phyloP scores from a whole-genome alignment of 1,140 invertebrate genomes.

The Hesperophylax magnus region DNA sequence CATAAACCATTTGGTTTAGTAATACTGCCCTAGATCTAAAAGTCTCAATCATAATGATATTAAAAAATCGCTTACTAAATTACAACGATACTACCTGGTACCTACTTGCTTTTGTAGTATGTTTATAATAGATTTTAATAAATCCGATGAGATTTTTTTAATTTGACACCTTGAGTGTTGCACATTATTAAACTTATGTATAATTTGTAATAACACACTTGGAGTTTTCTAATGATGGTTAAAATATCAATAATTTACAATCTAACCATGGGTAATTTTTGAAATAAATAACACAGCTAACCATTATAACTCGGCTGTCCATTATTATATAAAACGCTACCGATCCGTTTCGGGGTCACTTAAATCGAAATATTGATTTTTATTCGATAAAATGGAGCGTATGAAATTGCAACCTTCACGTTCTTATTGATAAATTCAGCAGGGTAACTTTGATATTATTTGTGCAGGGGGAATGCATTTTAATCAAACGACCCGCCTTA shows the following conservation, averaged over 20 bases:
- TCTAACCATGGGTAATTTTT: too few relatives aligned
- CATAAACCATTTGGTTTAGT: background rate
- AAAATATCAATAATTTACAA: too few relatives aligned
- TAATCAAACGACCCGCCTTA: background rate
- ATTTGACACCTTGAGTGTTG: slow-evolving; percentile 14
- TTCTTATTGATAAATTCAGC: too few relatives aligned
- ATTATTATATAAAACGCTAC: background rate
- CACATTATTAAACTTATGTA: background rate
- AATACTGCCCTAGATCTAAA: background rate
- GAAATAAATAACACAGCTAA: too few relatives aligned
- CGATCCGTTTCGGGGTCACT: slow-evolving; percentile 4
- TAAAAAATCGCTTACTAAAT: background rate
- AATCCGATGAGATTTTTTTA: background rate
- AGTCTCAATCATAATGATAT: background rate
- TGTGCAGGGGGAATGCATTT: background rate
- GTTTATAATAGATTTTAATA: too few relatives aligned
- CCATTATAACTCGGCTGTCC: too few relatives aligned
- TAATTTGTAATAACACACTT: slow-evolving; percentile 3
- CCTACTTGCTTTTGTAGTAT: too few relatives aligned
- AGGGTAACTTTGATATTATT: too few relatives aligned
- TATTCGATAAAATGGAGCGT: background rate
- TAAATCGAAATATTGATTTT: background rate
- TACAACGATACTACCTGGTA: background rate
- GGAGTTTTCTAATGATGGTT: too few relatives aligned
- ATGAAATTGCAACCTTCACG: background rate